These are phyloP conservation scores for Heterodera schachtii DNA, from an alignment of 1,140 invertebrate genomes.

Conservation along the genomic window DNA sequence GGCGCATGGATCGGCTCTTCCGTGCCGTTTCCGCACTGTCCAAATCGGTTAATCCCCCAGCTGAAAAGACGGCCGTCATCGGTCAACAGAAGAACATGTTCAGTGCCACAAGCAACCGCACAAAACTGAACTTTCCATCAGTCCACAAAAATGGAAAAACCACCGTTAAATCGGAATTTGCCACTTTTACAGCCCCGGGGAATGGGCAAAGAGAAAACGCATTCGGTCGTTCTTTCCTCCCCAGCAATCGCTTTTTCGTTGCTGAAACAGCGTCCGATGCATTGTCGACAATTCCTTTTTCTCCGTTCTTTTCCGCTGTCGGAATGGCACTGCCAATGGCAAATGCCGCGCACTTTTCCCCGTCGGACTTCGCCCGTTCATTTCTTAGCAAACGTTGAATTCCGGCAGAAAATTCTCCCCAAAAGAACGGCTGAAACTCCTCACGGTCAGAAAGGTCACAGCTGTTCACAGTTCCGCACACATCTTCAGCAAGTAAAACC, in stretches of 20 bases:
- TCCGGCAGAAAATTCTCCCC: constrained; percentile 57
- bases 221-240: background rate
- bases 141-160: background rate
- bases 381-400: constrained; percentile 22
- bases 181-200: no score
- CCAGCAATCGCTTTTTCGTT: background rate
- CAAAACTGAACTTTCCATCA: constrained; percentile 31
- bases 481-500: constrained; percentile 16
- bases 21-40: constrained; percentile 77
- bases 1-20: constrained; percentile 31
- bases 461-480: background rate
- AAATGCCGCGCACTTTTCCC: constrained; percentile 11
- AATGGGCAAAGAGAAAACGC: no score
- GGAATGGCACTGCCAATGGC: background rate
- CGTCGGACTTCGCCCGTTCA: constrained; percentile 27
- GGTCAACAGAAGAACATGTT: constrained; percentile 81
- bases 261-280: background rate
- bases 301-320: background rate
- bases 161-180: background rate
- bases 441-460: constrained; percentile 36
- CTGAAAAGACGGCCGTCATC: constrained; percentile 85
- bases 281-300: background rate
- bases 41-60: constrained; percentile 82
- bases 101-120: constrained; percentile 75
- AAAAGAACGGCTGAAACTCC: constrained; percentile 43